Evolutionary conservation across 2,797 vertebrate species (phyloP).

Genomic region (Staurois parvus): DNA sequence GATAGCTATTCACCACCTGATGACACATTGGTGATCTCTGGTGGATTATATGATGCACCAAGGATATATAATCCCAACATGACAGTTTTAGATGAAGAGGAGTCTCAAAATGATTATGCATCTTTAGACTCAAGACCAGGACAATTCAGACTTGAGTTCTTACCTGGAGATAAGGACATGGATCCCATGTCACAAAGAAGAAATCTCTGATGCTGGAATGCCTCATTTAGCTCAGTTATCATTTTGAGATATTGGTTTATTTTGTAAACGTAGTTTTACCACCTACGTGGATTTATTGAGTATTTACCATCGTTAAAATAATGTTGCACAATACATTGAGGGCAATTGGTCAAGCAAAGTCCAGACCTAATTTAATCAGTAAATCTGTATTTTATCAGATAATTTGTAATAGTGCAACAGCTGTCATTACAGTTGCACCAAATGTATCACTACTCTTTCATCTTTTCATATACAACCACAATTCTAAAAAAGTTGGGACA

Average conservation of each 20-base stretch:
- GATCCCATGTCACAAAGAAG: conserved; percentile 39
- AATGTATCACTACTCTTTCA: too few species aligned
- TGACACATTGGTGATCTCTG: conserved; percentile 79
- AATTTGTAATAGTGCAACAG: too few species aligned
- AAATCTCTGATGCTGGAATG: conserved; percentile 46
- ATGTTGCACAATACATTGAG: not conserved
- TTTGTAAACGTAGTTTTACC: too few species aligned
- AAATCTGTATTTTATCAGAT: too few species aligned
- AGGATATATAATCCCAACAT: conserved; percentile 74
- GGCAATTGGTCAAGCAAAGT: not conserved
- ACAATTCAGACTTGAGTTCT: conserved; percentile 75
- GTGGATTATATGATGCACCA: conserved; percentile 79
- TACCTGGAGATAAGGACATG: conserved; percentile 68
- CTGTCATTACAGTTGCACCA: too few species aligned
- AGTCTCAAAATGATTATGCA: conserved; percentile 63
- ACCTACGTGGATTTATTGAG: too few species aligned
- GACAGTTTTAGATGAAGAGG: conserved; percentile 64
- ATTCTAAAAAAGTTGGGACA: too few species aligned
- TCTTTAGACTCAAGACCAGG: conserved; percentile 64
- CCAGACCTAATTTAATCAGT: too few species aligned
- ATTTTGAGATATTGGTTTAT: too few species aligned
- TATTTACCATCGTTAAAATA: not conserved
- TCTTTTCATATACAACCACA: too few species aligned
- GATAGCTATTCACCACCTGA: conserved; percentile 70
- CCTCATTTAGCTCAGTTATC: not conserved